Conservation (phyloP, 2,797 vertebrate genomes). For the Sebastes hubbsi region DNA sequence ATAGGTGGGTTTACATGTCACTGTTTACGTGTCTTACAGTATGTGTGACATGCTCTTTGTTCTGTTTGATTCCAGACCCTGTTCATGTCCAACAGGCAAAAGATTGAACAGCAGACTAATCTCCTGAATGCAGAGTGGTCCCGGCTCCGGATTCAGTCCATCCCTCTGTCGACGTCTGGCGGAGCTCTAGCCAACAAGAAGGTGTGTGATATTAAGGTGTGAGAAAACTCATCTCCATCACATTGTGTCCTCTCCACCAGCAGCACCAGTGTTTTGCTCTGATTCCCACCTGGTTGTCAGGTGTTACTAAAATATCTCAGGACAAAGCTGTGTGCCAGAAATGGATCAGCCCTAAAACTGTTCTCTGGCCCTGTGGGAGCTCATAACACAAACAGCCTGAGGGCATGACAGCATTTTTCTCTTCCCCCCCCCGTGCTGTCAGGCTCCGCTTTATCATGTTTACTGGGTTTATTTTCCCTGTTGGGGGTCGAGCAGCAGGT, state of each 20-base stretch:
- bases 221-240: not conserved
- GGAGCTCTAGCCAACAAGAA: slow-evolving; percentile 88
- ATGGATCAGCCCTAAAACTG: slow-evolving; percentile 16
- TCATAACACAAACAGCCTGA: slow-evolving; percentile 24
- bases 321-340: slow-evolving; percentile 20
- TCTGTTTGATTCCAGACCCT: slow-evolving; percentile 81
- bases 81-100: slow-evolving; percentile 92
- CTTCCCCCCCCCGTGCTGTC: not conserved
- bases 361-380: not conserved
- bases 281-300: slow-evolving; percentile 27
- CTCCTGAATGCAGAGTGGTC: slow-evolving; percentile 94
- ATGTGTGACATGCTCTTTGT: slow-evolving; percentile 9
- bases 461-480: slow-evolving; percentile 3
- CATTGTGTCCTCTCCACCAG: not conserved
- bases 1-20: not conserved
- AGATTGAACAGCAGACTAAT: slow-evolving; percentile 90
- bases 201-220: slow-evolving; percentile 73
- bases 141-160: slow-evolving; percentile 90
- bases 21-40: not conserved
- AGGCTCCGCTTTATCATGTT: not conserved
- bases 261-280: not conserved
- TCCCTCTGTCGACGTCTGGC: slow-evolving; percentile 86
- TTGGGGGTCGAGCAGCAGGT: not conserved
- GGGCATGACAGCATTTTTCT: slow-evolving; percentile 6
- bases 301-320: slow-evolving; percentile 17